A percentile compares a stretch with the other conserved stretches of the same genome.
phyloP scores from a whole-genome alignment of 23 tunicate genomes.

The Halocynthia aurantium region DNA sequence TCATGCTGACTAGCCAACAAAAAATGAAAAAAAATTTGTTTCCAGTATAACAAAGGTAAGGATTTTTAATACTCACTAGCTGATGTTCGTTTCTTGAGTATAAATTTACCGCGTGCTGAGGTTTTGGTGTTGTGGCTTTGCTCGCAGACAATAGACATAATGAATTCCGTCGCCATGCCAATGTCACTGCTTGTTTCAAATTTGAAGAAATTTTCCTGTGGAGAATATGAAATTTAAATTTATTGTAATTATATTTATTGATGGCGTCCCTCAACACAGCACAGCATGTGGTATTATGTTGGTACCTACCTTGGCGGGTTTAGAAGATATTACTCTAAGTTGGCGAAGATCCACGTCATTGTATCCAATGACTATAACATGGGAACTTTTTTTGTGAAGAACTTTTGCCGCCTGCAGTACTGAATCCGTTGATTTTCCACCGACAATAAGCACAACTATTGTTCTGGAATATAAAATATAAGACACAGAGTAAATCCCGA shows the following conservation, averaged over 20 bases:
- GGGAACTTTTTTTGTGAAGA: not conserved
- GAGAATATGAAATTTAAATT: not conserved
- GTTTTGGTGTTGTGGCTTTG: not conserved
- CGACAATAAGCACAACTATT: slow-evolving; percentile 7
- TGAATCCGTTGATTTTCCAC: not conserved
- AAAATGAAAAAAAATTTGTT: too few relatives aligned
- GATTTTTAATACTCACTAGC: not conserved
- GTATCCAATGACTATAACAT: slow-evolving; percentile 2
- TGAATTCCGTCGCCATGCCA: slow-evolving; percentile 1
- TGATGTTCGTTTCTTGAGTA: not conserved
- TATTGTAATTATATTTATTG: not conserved
- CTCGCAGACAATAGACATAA: slow-evolving; percentile 18
- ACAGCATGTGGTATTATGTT: not conserved
- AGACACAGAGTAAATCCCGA: not conserved
- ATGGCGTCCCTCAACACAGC: not conserved
- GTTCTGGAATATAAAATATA: not conserved
- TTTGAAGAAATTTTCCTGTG: not conserved
- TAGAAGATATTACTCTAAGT: not conserved
- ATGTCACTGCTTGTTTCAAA: not conserved
- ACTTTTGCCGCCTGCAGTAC: not conserved
- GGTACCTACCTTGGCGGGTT: not conserved
- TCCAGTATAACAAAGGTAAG: too few relatives aligned
- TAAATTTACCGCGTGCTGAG: not conserved
- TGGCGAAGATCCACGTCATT: not conserved
- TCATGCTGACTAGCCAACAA: too few relatives aligned